Conservation (phyloP, 2,113 vertebrate genomes). For the Egretta garzetta region DNA sequence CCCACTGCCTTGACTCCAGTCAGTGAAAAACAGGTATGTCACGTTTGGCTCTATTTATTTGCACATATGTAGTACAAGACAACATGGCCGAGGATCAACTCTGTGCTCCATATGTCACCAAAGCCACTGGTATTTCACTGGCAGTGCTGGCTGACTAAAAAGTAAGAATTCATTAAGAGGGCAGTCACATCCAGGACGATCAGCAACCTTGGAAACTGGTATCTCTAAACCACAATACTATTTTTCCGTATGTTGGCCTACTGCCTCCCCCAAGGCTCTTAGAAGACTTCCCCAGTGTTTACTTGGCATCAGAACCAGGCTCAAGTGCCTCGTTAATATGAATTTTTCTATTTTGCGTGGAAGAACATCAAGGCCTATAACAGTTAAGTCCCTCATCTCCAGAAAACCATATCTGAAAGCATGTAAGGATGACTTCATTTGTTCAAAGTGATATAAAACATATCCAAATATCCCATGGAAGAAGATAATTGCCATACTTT, state of each 20-base stretch:
- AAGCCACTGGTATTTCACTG: background rate
- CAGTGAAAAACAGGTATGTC: background rate
- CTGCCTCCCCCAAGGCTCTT: background rate
- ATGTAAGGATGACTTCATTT: background rate
- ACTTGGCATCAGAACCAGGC: background rate
- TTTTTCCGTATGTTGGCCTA: background rate
- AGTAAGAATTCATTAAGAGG: background rate
- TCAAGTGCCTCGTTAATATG: background rate
- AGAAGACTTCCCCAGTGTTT: background rate
- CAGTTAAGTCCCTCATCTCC: background rate
- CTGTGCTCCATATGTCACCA: background rate
- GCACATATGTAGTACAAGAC: background rate
- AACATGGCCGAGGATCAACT: background rate
- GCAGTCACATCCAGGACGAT: background rate
- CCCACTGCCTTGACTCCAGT: background rate
- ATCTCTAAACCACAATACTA: background rate
- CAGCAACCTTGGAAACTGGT: background rate
- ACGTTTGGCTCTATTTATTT: background rate
- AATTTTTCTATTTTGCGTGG: background rate
- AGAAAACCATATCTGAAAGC: background rate
- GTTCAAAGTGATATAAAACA: background rate
- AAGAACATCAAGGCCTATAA: background rate
- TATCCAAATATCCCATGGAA: background rate
- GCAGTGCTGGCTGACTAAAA: background rate
- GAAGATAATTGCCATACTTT: background rate